These are phyloP conservation scores for Heteromormyrus szaboi DNA, from an alignment of 2,797 vertebrate species.

Conservation along the genomic window DNA sequence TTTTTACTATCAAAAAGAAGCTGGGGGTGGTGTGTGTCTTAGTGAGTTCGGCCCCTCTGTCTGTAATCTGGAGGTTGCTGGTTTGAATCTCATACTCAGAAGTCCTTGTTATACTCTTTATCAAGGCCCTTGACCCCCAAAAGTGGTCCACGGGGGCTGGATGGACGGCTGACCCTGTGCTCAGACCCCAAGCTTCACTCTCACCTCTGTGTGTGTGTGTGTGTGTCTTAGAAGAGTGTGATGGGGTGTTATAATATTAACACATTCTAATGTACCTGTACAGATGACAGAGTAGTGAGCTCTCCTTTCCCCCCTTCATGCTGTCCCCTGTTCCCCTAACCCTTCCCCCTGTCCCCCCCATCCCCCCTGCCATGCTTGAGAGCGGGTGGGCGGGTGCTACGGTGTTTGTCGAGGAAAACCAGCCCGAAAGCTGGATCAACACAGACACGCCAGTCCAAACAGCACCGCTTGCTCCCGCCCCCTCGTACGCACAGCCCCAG, in stretches of 20 bases:
- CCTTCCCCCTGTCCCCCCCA: background rate
- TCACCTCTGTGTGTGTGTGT: background rate
- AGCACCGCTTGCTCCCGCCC: background rate
- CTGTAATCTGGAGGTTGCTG: background rate
- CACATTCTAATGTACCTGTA: background rate
- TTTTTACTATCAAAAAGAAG: background rate
- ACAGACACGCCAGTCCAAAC: conserved; percentile 25
- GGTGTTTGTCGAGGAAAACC: conserved; percentile 22
- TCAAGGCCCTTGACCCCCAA: background rate
- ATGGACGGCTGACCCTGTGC: background rate
- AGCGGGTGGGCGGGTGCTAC: background rate
- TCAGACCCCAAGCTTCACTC: background rate
- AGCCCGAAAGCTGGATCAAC: conserved; percentile 16
- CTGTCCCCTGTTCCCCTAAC: background rate
- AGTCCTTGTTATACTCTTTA: background rate
- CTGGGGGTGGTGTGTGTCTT: background rate
- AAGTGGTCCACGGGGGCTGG: background rate
- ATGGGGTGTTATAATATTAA: background rate
- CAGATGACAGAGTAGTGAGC: background rate
- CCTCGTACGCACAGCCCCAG: no score
- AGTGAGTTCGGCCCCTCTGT: background rate
- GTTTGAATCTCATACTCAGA: background rate
- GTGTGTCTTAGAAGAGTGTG: background rate
- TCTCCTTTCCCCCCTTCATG: background rate
- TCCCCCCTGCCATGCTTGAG: background rate